Evolutionary conservation across 2,888 invertebrate species (phyloP), one percentile per base, ranked within the genome.

Genomic region (Drosophila flavopinicola): DNA sequence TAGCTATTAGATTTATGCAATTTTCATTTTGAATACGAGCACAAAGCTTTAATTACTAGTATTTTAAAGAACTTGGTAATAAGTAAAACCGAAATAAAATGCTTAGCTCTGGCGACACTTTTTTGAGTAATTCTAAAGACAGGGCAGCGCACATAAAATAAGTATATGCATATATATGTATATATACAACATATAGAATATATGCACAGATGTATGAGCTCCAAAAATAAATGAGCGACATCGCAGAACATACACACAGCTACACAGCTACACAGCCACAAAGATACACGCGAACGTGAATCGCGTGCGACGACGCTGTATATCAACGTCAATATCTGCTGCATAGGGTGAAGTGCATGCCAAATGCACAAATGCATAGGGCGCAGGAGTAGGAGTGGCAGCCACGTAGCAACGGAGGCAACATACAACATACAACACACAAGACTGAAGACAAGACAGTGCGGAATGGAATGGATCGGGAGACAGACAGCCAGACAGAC

Each of bases 281-380:
- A 3, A 35, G 9, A n/a, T 10, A 11, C 7, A 59, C n/a, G 41
- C 37, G 29, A 38, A 65, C 44, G 45, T 48, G 59, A 57, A 80
- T 88, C 85, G 87, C 87, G 87, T 87, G 87, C 86, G 66, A 66
- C 71, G 64, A 65, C 63, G 77, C 74, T 72, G 84, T 85, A 88
- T 87, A 80, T 85, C 85, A 85, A 77, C 87, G 84, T 84, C 87
- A 88, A 79, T 80, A 88, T 88, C 78, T 70, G 60, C 67, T 42
- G 59, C 75, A 76, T 79, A 79, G 80, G 86, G 86, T 84, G 84
- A 79, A 79, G 80, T 86, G 85, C 78, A 75, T 60, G 72, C 76
- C 65, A 75, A 72, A 75, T 63, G 79, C 65, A 68, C 65, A 75
- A 72, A 75, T 63, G 79, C 65, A 68, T 52, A 68, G 74, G 80